phyloP scores from a whole-genome alignment of 2,113 vertebrate genomes.

The Mormyrus lacerda region DNA sequence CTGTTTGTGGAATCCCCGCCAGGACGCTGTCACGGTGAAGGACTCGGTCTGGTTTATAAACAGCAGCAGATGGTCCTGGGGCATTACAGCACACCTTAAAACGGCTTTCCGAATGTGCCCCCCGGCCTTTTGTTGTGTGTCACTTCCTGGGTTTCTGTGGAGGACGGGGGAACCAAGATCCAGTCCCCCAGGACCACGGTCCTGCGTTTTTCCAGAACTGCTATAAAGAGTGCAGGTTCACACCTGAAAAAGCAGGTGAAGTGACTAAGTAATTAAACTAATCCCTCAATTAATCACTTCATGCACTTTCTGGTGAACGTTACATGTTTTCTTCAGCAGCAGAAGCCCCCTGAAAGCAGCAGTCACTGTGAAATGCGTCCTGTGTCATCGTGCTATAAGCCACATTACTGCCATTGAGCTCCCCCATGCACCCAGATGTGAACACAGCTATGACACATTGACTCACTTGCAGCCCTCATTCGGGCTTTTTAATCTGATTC shows the following conservation, averaged over 20 bases:
- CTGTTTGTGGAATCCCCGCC: slow-evolving; percentile 37
- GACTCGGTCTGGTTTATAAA: background rate
- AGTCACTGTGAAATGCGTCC: background rate
- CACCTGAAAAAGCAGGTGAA: background rate
- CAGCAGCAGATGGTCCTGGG: background rate
- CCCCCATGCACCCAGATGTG: background rate
- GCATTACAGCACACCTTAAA: background rate
- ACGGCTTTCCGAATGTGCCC: background rate
- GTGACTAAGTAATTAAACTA: background rate
- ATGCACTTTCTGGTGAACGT: background rate
- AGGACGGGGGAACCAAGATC: background rate
- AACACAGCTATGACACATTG: background rate
- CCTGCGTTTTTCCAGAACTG: background rate
- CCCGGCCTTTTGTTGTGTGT: background rate
- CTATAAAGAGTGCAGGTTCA: background rate
- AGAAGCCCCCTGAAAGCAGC: background rate
- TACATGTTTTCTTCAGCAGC: background rate
- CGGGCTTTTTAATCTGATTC: slow-evolving; percentile 22
- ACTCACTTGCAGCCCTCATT: slow-evolving; percentile 9
- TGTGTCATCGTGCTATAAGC: background rate
- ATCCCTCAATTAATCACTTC: background rate
- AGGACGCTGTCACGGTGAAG: background rate
- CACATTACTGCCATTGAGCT: background rate
- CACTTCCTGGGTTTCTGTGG: background rate
- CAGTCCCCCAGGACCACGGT: background rate